These are phyloP conservation scores for Leptarthrus brevirostris DNA, from an alignment of 2,888 invertebrate genomes.

Conservation along the genomic window DNA sequence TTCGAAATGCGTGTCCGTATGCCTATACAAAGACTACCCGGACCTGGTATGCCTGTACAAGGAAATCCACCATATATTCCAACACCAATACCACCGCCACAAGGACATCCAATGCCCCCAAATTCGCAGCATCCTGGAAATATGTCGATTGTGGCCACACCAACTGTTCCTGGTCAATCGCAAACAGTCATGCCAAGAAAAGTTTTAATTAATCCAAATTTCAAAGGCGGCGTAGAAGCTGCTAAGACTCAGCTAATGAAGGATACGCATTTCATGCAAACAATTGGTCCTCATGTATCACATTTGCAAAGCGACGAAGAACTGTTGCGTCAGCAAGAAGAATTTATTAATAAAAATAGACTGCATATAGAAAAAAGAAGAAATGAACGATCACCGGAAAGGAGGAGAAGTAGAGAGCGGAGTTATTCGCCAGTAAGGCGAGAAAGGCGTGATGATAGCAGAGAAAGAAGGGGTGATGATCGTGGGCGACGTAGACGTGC, in stretches of 20 bases:
- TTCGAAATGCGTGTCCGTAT: constrained; percentile 57
- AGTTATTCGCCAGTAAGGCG: constrained; percentile 64
- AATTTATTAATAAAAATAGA: constrained; percentile 67
- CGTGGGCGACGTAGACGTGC: constrained; percentile 54
- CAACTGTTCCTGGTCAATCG: constrained; percentile 57
- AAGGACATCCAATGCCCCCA: constrained; percentile 13
- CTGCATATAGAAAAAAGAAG: constrained; percentile 67
- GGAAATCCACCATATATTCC: constrained; percentile 61
- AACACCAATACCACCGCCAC: constrained; percentile 31
- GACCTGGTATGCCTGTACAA: constrained; percentile 70
- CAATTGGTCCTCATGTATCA: constrained; percentile 61
- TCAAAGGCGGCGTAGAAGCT: constrained; percentile 67
- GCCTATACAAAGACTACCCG: constrained; percentile 63
- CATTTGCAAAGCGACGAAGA: constrained; percentile 64
- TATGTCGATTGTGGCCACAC: constrained; percentile 58
- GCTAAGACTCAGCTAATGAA: constrained; percentile 67
- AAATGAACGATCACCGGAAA: constrained; percentile 62
- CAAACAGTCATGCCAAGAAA: constrained; percentile 59
- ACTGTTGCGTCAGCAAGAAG: constrained; percentile 66
- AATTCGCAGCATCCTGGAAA: constrained; percentile 37
- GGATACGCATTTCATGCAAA: constrained; percentile 66
- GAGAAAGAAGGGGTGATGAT: constrained; percentile 52
- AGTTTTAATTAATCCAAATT: constrained; percentile 67
- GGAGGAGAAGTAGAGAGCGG: constrained; percentile 62
- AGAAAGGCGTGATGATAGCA: constrained; percentile 54